These are phyloP conservation scores for Papilio protenor DNA, from an alignment of 2,888 invertebrate genomes.

Conservation along the genomic window DNA sequence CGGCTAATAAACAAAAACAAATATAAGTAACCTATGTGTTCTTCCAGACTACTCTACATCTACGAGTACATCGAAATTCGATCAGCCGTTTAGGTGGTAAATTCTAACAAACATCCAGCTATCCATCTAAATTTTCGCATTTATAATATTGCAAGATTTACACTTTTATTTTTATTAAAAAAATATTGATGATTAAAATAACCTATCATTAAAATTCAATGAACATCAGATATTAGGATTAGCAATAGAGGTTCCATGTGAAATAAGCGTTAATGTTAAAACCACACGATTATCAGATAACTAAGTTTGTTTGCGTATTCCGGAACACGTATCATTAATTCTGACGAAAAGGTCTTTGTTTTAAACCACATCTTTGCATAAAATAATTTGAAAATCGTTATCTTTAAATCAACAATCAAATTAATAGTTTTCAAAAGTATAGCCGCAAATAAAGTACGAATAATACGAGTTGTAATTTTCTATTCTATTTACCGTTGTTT, in stretches of 20 bases:
- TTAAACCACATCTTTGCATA: constrained; percentile 18
- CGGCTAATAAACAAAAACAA: no score
- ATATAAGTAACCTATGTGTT: no score
- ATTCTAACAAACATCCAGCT: no score
- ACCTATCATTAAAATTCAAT: neutral
- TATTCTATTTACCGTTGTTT: neutral
- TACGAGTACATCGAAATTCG: no score
- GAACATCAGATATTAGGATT: neutral
- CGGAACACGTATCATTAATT: constrained; percentile 26
- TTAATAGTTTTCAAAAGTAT: constrained; percentile 4
- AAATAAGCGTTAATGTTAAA: neutral
- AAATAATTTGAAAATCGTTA: constrained; percentile 3
- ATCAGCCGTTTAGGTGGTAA: no score
- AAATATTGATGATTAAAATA: neutral
- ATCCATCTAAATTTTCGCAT: no score
- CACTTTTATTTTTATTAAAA: neutral
- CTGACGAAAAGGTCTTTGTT: constrained; percentile 18
- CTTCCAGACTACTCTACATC: no score
- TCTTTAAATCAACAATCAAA: neutral
- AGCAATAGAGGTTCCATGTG: neutral
- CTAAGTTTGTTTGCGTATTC: constrained; percentile 14
- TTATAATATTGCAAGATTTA: neutral
- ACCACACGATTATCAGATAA: constrained; percentile 12
- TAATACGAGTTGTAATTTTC: neutral
- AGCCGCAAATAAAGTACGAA: neutral